Conservation (phyloP, 2,888 invertebrate genomes). For the Labia minor region DNA sequence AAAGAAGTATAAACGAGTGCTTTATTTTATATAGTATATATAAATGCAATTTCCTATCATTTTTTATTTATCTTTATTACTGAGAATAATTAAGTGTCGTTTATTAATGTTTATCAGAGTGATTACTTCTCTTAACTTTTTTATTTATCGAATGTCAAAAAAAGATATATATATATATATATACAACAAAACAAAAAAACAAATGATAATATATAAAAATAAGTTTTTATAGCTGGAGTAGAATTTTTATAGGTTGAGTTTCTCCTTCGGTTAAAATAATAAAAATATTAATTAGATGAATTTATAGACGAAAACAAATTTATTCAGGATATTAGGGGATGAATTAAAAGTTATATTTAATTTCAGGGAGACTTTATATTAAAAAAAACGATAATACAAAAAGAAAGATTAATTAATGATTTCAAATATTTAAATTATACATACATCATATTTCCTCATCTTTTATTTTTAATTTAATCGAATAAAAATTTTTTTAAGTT, state of each 20-base stretch:
- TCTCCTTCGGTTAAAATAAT: background rate
- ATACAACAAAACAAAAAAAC: too few species aligned
- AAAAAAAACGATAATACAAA: too few species aligned
- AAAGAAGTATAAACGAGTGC: too few species aligned
- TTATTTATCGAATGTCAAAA: constrained; percentile 1
- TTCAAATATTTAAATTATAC: too few species aligned
- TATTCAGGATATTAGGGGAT: background rate
- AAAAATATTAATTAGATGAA: background rate
- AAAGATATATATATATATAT: too few species aligned
- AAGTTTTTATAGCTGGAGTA: background rate
- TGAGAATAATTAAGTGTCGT: background rate
- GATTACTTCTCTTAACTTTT: background rate
- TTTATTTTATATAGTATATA: too few species aligned
- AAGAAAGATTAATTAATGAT: too few species aligned
- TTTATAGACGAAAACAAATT: background rate
- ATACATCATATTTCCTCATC: too few species aligned
- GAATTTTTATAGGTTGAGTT: background rate
- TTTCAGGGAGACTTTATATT: too few species aligned
- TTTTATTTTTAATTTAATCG: too few species aligned
- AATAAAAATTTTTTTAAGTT: too few species aligned
- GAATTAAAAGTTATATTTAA: too few species aligned
- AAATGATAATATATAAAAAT: background rate
- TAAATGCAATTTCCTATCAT: background rate
- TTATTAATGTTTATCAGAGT: constrained; percentile 5
- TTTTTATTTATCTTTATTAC: background rate